These are phyloP conservation scores for Polyploca ridens DNA, from an alignment of 2,888 invertebrate genomes.

Conservation along the genomic window DNA sequence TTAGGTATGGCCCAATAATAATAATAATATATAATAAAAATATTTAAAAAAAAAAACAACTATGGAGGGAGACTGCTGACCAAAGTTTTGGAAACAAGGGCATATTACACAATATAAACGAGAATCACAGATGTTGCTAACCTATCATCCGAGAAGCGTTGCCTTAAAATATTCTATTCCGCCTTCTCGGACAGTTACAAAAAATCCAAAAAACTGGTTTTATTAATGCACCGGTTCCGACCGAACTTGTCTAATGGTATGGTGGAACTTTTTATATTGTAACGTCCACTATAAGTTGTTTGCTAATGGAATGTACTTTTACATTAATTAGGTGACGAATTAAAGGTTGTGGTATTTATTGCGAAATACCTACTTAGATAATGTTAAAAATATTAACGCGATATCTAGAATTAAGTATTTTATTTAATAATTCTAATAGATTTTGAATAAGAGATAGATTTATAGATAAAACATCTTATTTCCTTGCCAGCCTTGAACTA, in stretches of 20 bases:
- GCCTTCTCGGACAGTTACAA: constrained; percentile 20
- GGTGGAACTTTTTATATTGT: constrained; percentile 9
- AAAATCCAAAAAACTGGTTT: constrained; percentile 50
- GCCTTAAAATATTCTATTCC: constrained; percentile 1
- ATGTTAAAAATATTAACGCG: no score
- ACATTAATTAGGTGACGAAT: background rate
- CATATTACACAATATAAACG: background rate
- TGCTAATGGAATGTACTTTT: background rate
- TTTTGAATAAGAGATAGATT: no score
- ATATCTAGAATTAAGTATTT: no score
- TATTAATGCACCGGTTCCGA: constrained; percentile 45
- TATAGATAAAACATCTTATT: no score
- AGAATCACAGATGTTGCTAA: constrained; percentile 1
- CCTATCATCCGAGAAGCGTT: constrained; percentile 11
- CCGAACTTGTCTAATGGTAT: constrained; percentile 14
- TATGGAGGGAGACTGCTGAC: background rate
- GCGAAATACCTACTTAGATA: background rate
- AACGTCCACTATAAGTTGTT: background rate
- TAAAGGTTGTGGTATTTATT: background rate
- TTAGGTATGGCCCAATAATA: no score
- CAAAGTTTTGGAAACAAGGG: background rate
- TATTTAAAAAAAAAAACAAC: no score
- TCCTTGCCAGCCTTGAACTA: no score
- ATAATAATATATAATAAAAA: no score
- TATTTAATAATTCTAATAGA: no score